A percentile compares a stretch with the other conserved stretches of the same genome.
Evolutionary conservation across 2,113 vertebrate species (phyloP).

Genomic region (Thryonomys swinderianus): DNA sequence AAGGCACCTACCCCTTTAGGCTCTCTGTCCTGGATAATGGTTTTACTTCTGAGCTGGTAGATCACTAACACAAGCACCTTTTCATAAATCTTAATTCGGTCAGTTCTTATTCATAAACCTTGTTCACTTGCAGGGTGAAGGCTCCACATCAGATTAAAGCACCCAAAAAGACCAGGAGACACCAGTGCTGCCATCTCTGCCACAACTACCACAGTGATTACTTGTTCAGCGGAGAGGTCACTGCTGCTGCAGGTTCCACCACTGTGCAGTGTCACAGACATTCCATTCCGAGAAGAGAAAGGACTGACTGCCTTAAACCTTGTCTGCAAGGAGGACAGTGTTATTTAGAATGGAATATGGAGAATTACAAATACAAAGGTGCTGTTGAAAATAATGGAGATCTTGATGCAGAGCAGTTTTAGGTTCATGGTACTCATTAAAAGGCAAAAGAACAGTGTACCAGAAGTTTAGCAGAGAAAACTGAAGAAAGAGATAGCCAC

Average conservation of each 20-base stretch:
- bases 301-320: not conserved
- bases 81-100: not conserved
- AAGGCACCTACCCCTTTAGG: not conserved
- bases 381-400: not conserved
- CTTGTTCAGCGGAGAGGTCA: not conserved
- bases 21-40: not conserved
- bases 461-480: not conserved
- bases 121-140: not conserved
- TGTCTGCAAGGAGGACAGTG: too few relatives aligned
- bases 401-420: not conserved
- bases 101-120: not conserved
- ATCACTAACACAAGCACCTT: not conserved
- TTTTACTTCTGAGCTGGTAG: not conserved
- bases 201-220: not conserved
- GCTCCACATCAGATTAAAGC: not conserved
- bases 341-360: not conserved
- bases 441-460: not conserved
- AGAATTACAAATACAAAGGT: not conserved
- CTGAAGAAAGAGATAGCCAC: not conserved
- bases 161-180: not conserved
- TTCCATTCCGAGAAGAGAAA: not conserved
- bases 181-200: too few relatives aligned
- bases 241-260: not conserved
- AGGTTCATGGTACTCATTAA: not conserved
- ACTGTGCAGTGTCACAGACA: not conserved